Evolutionary conservation across 1,140 invertebrate species (phyloP).

Genomic region (Leucophenga varia): DNA sequence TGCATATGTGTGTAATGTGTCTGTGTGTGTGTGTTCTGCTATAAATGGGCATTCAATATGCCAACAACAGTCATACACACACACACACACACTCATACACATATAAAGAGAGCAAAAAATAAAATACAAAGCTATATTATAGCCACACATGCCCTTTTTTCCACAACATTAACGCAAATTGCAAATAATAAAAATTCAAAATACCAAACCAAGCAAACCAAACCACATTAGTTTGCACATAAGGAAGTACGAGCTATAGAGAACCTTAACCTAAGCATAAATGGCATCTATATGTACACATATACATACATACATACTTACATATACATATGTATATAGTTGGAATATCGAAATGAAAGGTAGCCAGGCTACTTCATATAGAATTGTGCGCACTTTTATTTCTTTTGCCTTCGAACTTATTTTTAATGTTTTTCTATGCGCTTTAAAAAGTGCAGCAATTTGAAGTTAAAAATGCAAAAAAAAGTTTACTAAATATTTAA

Average conservation of each 20-base stretch:
- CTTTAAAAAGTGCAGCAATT: too few species aligned
- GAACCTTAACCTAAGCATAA: too few species aligned
- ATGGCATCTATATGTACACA: constrained; percentile 8
- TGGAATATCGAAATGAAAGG: too few species aligned
- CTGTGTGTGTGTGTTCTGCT: constrained; percentile 29
- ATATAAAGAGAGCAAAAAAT: constrained; percentile 23
- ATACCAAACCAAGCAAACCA: constrained; percentile 37
- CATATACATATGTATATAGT: constrained; percentile 7
- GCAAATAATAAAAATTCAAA: constrained; percentile 55
- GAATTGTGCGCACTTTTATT: too few species aligned
- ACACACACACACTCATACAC: constrained; percentile 11
- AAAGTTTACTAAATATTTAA: too few species aligned
- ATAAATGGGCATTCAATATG: constrained; percentile 53
- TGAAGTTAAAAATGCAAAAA: too few species aligned
- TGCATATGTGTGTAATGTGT: constrained; percentile 21
- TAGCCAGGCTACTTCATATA: too few species aligned
- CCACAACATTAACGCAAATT: constrained; percentile 54
- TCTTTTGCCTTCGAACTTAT: too few species aligned
- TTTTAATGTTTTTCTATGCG: too few species aligned
- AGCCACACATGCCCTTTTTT: constrained; percentile 52
- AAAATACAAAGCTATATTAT: constrained; percentile 51
- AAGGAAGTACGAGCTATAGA: too few species aligned
- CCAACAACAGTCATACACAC: constrained; percentile 21
- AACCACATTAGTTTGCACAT: too few species aligned
- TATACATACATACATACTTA: constrained; percentile 3